A percentile compares a stretch with the other conserved stretches of the same genome.
These are phyloP conservation scores for Macaria liturata DNA, from an alignment of 2,888 invertebrate genomes.

Conservation along the genomic window DNA sequence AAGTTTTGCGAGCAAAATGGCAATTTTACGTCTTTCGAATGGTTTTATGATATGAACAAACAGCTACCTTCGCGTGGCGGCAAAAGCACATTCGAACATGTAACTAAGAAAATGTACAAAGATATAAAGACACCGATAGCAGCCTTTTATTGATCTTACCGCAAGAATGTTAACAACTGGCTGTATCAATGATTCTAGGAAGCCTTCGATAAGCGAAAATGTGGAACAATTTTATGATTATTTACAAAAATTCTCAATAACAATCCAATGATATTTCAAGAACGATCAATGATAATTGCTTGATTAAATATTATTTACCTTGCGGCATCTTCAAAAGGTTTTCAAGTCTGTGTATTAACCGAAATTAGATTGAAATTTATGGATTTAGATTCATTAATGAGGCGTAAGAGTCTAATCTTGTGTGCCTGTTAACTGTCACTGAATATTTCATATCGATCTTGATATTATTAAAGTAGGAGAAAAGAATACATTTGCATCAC, in stretches of 20 bases:
- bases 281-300: slow-evolving; percentile 6
- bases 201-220: slow-evolving; percentile 10
- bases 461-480: slow-evolving; percentile 62
- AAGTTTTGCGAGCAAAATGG: slow-evolving; percentile 3
- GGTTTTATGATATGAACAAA: slow-evolving; percentile 6
- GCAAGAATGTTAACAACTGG: background rate
- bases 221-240: slow-evolving; percentile 5
- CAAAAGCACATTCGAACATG: background rate
- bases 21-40: background rate
- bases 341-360: slow-evolving; percentile 4
- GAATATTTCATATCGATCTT: slow-evolving; percentile 71
- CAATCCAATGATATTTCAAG: slow-evolving; percentile 6
- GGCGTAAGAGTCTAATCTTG: slow-evolving; percentile 39
- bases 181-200: slow-evolving; percentile 15
- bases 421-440: slow-evolving; percentile 60
- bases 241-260: slow-evolving; percentile 3
- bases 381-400: slow-evolving; percentile 59
- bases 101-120: background rate
- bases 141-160: slow-evolving; percentile 7
- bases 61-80: background rate
- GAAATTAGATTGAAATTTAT: slow-evolving; percentile 50
- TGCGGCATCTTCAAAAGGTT: slow-evolving; percentile 15
- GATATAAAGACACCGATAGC: slow-evolving; percentile 7
- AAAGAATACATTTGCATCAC: slow-evolving; percentile 36
- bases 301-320: slow-evolving; percentile 7